Evolutionary conservation across 2,113 vertebrate species (phyloP).

Genomic region (Pongo pygmaeus): DNA sequence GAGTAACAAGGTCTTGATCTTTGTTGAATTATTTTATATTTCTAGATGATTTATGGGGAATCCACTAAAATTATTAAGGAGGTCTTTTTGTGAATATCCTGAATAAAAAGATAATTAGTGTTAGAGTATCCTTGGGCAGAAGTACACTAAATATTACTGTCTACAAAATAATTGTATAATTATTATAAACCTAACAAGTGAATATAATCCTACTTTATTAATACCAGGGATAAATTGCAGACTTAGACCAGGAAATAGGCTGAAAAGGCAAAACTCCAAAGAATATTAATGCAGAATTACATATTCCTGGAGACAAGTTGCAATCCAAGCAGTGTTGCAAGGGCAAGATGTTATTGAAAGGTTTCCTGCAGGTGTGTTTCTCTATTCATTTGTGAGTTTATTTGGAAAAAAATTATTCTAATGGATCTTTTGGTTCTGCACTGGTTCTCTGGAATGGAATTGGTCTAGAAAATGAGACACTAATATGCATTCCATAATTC

Average conservation of each 20-base stretch:
- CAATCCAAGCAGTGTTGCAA: background rate
- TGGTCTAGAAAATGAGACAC: background rate
- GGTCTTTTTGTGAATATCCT: background rate
- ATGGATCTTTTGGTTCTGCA: background rate
- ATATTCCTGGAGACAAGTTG: background rate
- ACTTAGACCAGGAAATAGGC: background rate
- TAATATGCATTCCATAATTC: background rate
- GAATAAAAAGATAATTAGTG: background rate
- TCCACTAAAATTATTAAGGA: background rate
- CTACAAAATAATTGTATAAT: background rate
- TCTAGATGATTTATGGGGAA: background rate
- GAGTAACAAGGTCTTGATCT: background rate
- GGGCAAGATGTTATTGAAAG: background rate
- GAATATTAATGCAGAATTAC: background rate
- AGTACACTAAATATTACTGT: background rate
- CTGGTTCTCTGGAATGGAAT: background rate
- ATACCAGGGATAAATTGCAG: background rate
- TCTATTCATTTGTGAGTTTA: background rate
- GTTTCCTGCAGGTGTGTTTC: background rate
- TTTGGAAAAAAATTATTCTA: background rate
- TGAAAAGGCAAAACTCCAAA: background rate
- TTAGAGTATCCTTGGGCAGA: background rate
- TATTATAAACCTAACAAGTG: background rate
- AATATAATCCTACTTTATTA: background rate
- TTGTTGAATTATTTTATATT: slow-evolving; percentile 4